Base-by-base conservation (phyloP, 2,797 vertebrate genomes). In the Myripristis murdjan region DNA sequence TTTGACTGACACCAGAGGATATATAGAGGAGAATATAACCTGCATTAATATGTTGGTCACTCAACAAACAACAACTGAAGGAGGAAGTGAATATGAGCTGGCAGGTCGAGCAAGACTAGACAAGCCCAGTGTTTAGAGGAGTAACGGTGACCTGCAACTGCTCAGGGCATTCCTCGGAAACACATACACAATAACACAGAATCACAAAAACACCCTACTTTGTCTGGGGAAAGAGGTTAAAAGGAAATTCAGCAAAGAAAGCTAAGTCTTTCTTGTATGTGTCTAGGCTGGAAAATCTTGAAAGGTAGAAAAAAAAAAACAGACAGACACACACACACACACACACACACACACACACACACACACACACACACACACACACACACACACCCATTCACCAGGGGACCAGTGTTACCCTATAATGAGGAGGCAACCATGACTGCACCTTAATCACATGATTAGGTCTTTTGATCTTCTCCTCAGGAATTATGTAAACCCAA, bases 41-140 rank as follows among this genome's bases (percentile, higher is more conserved):
- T 31, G 7, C 47, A 41, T 51, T 79, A 72, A 81, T 37, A 46
- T 12, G 4, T 64, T 72, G 46, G 59, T 77, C 35, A 65, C 66
- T 64, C 44, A 35, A 22, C 49, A 12, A 24, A 63, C 43, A 16
- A 33, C 63, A 52, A 77, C 41, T 63, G 39, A 68, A 61, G 41
- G 60, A 41, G 47, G 20, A 35, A 65, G 23, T 59, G 71, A 12
- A 39, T 39, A 31, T 73, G 79, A 85, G 61, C 64, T 54, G 70
- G 79, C 64, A 58, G 75, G 65, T 22, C n/a, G 57, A 76, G 73
- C 87, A 35, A 84, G 91, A 91, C 66, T 4, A 57, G 85, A 90
- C 92, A 89, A 64, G 91, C 78, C 87, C 60, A 16, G 37, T 85
- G 88, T 91, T 89, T 90, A 61, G 83, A 86, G 79, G 83, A 73